Percentiles rank a stretch among this genome's conserved stretches.
Evolutionary conservation across 2,797 vertebrate genomes (phyloP).

Genomic region (Ficedula albicollis): DNA sequence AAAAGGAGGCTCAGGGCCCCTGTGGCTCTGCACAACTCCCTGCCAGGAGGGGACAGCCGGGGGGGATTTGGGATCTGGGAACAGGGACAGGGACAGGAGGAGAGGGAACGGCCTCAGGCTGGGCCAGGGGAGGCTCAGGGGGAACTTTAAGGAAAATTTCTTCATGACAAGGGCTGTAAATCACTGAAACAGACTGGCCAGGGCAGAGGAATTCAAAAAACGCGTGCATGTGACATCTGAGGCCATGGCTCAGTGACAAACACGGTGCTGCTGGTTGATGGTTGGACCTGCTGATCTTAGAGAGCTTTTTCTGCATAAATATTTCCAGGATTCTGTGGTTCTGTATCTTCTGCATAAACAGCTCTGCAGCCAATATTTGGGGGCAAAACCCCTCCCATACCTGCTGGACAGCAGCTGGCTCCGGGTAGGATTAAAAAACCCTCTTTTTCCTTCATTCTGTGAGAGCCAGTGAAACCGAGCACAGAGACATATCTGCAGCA

Average conservation of each 20-base stretch:
- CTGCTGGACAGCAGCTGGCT: neutral
- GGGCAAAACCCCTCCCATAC: rapidly evolving
- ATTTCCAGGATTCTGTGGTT: neutral
- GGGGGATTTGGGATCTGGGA: too few relatives aligned
- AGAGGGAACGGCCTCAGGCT: too few relatives aligned
- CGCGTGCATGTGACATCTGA: rapidly evolving
- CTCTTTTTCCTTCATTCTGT: neutral
- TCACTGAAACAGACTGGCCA: neutral
- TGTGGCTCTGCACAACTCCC: neutral
- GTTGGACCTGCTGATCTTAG: neutral
- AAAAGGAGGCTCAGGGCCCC: neutral
- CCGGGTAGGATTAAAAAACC: rapidly evolving
- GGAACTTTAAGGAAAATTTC: too few relatives aligned
- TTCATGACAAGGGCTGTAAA: neutral
- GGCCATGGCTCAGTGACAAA: neutral
- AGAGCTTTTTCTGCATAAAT: neutral
- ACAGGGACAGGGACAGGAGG: too few relatives aligned
- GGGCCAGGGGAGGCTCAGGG: too few relatives aligned
- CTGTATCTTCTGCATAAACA: too few relatives aligned
- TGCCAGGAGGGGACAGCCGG: neutral
- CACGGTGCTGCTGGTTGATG: neutral
- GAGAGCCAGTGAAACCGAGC: neutral
- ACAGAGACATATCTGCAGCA: neutral
- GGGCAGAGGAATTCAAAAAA: too few relatives aligned
- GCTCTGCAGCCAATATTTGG: neutral